Evolutionary conservation across 2,888 invertebrate genomes (phyloP).

Genomic region (Xylocampa areola): DNA sequence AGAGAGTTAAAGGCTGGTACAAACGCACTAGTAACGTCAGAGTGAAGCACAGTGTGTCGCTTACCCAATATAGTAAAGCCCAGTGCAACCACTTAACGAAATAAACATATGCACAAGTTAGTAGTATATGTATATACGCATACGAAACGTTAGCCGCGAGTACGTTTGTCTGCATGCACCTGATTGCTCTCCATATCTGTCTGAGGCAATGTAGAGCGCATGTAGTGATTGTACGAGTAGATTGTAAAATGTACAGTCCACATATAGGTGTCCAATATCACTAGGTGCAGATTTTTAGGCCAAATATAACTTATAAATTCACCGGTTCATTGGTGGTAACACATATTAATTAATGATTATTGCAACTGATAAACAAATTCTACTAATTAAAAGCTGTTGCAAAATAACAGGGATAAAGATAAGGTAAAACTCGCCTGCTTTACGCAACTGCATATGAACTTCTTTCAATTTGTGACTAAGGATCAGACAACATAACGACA

Average conservation of each 20-base stretch:
- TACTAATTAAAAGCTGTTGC: neutral
- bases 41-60: slow-evolving; percentile 45
- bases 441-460: slow-evolving; percentile 4
- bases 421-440: slow-evolving; percentile 3
- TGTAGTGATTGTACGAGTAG: no score
- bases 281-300: neutral
- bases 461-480: slow-evolving; percentile 29
- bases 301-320: neutral
- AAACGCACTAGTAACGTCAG: slow-evolving; percentile 48
- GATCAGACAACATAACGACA: slow-evolving; percentile 32
- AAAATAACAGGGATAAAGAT: neutral
- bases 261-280: neutral
- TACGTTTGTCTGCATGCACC: slow-evolving; percentile 22
- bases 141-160: slow-evolving; percentile 16
- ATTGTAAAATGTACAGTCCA: no score
- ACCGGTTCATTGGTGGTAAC: slow-evolving; percentile 1
- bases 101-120: slow-evolving; percentile 35
- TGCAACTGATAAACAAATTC: neutral
- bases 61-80: slow-evolving; percentile 52
- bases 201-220: slow-evolving; percentile 20
- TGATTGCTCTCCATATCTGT: slow-evolving; percentile 33
- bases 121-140: slow-evolving; percentile 15
- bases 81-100: slow-evolving; percentile 54
- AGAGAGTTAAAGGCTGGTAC: slow-evolving; percentile 49
- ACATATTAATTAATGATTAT: neutral